phyloP scores from a whole-genome alignment of 2,888 invertebrate genomes.

The Neoaliturus tenellus region DNA sequence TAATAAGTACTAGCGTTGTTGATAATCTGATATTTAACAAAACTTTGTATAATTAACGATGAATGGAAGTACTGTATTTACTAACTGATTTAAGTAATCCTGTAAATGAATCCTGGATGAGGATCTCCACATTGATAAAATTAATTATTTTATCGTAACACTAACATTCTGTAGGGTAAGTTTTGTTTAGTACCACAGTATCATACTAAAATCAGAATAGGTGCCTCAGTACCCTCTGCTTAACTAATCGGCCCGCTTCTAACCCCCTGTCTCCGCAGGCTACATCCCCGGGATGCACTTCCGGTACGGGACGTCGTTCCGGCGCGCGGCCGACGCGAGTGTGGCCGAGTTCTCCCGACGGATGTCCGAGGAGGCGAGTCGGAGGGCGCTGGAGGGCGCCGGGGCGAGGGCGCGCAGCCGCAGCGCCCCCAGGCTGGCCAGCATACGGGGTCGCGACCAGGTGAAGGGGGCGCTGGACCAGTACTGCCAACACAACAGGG shows the following conservation, averaged over 20 bases:
- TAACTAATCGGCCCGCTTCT: background rate
- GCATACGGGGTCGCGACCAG: constrained; percentile 76
- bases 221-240: too few relatives aligned
- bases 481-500: constrained; percentile 75
- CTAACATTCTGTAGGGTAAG: too few relatives aligned
- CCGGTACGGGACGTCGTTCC: constrained; percentile 75
- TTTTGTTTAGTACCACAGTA: too few relatives aligned
- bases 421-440: constrained; percentile 74
- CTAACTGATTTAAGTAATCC: too few relatives aligned
- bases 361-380: constrained; percentile 46
- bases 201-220: too few relatives aligned
- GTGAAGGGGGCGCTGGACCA: constrained; percentile 74
- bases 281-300: constrained; percentile 83
- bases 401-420: constrained; percentile 50
- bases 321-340: constrained; percentile 72
- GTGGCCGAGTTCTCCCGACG: constrained; percentile 58
- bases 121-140: too few relatives aligned
- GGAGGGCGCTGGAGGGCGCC: constrained; percentile 53
- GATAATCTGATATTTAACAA: too few relatives aligned
- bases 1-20: too few relatives aligned
- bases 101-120: too few relatives aligned
- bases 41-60: too few relatives aligned
- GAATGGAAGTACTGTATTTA: too few relatives aligned
- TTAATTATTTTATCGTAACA: too few relatives aligned
- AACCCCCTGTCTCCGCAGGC: constrained; percentile 67